A percentile compares a stretch with the other conserved stretches of the same genome.
Conservation (phyloP, 1,140 invertebrate genomes). For the Drosophila persimilis region DNA sequence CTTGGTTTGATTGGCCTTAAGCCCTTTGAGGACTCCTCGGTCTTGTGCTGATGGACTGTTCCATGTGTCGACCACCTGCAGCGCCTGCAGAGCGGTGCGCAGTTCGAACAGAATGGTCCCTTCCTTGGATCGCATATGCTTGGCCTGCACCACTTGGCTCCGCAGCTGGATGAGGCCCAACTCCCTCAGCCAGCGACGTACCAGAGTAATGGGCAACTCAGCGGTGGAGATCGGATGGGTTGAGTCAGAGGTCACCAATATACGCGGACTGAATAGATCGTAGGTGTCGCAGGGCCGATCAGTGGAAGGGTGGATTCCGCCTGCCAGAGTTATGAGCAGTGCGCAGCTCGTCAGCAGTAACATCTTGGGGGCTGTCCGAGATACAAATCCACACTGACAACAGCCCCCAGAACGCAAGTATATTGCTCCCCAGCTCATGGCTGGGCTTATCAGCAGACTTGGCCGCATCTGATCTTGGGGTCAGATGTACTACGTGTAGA, state of each 20-base stretch:
- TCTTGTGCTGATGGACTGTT: background rate
- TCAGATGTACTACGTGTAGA: too few relatives aligned
- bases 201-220: background rate
- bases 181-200: slow-evolving; percentile 5
- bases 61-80: slow-evolving; percentile 1
- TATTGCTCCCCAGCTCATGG: too few relatives aligned
- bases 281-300: too few relatives aligned
- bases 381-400: too few relatives aligned
- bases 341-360: too few relatives aligned
- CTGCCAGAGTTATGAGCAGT: too few relatives aligned
- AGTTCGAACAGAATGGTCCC: slow-evolving; percentile 21
- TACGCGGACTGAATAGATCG: slow-evolving; percentile 8
- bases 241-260: slow-evolving; percentile 7
- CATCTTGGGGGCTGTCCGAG: too few relatives aligned
- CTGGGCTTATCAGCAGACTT: too few relatives aligned
- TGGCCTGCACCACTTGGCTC: slow-evolving; percentile 30
- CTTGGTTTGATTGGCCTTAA: background rate
- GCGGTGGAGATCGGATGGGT: too few relatives aligned
- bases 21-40: background rate
- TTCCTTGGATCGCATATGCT: background rate
- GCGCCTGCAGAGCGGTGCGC: slow-evolving; percentile 21
- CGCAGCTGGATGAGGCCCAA: slow-evolving; percentile 22
- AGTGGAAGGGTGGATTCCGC: too few relatives aligned
- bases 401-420: too few relatives aligned
- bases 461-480: too few relatives aligned